A percentile compares a stretch with the other conserved stretches of the same genome.
These are phyloP conservation scores for Maniola jurtina DNA, from an alignment of 1,140 invertebrate genomes.

Conservation along the genomic window DNA sequence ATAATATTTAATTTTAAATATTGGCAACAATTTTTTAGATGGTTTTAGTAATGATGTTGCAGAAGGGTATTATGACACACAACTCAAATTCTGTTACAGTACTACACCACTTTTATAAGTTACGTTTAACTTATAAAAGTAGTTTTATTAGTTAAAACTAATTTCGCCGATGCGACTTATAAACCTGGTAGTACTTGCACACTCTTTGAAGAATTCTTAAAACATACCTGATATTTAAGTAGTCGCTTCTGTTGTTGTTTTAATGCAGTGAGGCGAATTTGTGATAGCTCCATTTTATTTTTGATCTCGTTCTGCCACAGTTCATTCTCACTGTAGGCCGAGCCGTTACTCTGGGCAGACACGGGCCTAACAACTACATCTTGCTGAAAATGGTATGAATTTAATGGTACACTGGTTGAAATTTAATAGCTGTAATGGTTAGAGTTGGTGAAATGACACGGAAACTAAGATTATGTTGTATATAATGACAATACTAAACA, in stretches of 20 bases:
- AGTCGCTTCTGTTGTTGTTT: slow-evolving; percentile 76
- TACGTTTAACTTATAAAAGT: too few species aligned
- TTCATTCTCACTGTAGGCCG: slow-evolving; percentile 76
- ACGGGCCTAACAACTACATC: slow-evolving; percentile 65
- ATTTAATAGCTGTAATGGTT: not conserved
- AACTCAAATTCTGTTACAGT: too few species aligned
- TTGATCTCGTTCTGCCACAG: slow-evolving; percentile 77
- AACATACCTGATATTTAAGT: slow-evolving; percentile 69
- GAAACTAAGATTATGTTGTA: not conserved
- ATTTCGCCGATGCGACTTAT: too few species aligned
- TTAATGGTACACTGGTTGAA: slow-evolving; percentile 27
- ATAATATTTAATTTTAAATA: not conserved
- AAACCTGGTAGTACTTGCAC: too few species aligned
- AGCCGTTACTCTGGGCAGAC: slow-evolving; percentile 75
- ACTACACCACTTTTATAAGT: too few species aligned
- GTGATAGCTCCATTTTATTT: slow-evolving; percentile 75
- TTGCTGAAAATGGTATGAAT: slow-evolving; percentile 42
- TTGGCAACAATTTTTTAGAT: too few species aligned
- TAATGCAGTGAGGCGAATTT: slow-evolving; percentile 64
- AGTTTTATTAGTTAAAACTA: too few species aligned
- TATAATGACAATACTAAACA: not conserved
- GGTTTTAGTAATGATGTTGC: too few species aligned
- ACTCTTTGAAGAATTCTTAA: not conserved
- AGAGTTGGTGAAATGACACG: not conserved
- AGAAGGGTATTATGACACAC: not conserved